phyloP scores from a whole-genome alignment of 2,113 vertebrate species.

The Thinocorus orbignyianus region DNA sequence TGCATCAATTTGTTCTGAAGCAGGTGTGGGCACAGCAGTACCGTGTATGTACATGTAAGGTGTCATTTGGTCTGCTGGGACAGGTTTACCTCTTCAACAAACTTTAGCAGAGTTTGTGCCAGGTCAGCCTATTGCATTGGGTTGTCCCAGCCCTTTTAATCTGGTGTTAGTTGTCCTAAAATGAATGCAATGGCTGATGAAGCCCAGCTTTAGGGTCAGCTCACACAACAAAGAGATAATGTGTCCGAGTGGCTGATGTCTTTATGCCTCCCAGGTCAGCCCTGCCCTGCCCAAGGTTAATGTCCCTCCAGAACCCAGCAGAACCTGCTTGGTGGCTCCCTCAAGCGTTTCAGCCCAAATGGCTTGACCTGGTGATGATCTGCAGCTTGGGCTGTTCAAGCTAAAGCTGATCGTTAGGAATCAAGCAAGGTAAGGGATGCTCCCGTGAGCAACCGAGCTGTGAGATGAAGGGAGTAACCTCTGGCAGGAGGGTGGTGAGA shows the following conservation, averaged over 20 bases:
- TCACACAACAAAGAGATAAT: no score
- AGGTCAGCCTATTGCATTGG: background rate
- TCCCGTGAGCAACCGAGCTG: accelerated
- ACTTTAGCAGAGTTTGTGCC: background rate
- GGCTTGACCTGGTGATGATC: no score
- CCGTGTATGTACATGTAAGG: no score
- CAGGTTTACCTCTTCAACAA: background rate
- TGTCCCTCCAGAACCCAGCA: background rate
- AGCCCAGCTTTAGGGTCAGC: background rate
- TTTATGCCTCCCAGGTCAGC: background rate
- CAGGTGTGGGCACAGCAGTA: accelerated
- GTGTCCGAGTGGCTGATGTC: background rate
- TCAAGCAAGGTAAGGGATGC: accelerated
- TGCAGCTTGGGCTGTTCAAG: accelerated
- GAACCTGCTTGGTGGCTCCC: background rate
- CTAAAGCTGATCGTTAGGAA: accelerated
- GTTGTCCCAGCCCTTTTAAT: background rate
- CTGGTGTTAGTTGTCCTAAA: background rate
- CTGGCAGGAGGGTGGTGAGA: background rate
- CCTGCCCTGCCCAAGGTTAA: background rate
- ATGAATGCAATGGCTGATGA: accelerated
- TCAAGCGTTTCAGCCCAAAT: background rate
- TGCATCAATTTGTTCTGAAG: accelerated
- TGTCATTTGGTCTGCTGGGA: background rate
- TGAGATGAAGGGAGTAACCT: background rate